A percentile compares a stretch with the other conserved stretches of the same genome.
Evolutionary conservation across 1,140 invertebrate species (phyloP).

Genomic region (Drosophila chauvacae): DNA sequence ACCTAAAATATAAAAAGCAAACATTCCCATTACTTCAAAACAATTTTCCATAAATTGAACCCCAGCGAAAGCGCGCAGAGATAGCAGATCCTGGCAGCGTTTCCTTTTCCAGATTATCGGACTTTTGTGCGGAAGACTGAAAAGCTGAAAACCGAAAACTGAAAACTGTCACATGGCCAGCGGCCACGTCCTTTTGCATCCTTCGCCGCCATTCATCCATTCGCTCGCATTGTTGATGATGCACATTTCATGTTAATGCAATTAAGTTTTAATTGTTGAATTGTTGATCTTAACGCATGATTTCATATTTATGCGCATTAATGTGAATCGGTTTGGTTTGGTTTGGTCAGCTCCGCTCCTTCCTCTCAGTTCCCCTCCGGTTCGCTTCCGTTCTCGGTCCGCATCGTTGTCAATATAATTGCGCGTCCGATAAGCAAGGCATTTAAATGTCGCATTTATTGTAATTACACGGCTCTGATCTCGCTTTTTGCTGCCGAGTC

Average conservation of each 20-base stretch:
- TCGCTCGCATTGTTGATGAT: conserved; percentile 72
- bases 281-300: conserved; percentile 83
- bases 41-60: conserved; percentile 81
- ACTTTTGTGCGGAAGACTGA: conserved; percentile 22
- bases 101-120: conserved; percentile 31
- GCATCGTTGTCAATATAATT: conserved; percentile 75
- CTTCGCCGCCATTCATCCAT: conserved; percentile 31
- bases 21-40: conserved; percentile 78
- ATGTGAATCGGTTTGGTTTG: conserved; percentile 62
- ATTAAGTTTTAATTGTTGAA: conserved; percentile 84
- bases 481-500: conserved; percentile 8
- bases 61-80: conserved; percentile 39
- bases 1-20: conserved; percentile 38
- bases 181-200: conserved; percentile 35
- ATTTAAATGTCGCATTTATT: conserved; percentile 82
- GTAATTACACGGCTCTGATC: conserved; percentile 64
- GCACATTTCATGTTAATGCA: conserved; percentile 83
- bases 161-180: conserved; percentile 40
- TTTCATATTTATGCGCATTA: conserved; percentile 83
- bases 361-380: conserved; percentile 12
- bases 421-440: conserved; percentile 75
- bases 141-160: conserved; percentile 16
- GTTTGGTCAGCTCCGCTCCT: conserved; percentile 18
- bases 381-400: conserved; percentile 48
- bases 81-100: conserved; percentile 14